phyloP scores from a whole-genome alignment of 2,113 vertebrate species.

The rat (Rattus norvegicus) region DNA sequence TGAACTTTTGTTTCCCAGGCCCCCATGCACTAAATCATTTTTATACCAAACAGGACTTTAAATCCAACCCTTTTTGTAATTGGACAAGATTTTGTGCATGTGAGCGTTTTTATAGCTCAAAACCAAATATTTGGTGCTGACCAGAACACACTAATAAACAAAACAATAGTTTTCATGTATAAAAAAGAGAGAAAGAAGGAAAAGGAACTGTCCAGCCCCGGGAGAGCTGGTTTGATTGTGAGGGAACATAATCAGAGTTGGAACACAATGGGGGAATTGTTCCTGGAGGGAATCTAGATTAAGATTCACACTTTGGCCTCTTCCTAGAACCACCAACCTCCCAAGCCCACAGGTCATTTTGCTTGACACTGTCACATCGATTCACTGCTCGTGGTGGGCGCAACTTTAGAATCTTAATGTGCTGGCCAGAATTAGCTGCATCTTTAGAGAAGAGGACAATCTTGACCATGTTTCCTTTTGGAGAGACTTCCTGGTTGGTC shows the following conservation, averaged over 20 bases:
- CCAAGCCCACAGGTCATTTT: constrained; percentile 66
- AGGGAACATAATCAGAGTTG: constrained; percentile 2
- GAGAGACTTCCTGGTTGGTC: background rate
- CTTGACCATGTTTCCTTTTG: constrained; percentile 2
- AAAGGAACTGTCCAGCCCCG: background rate
- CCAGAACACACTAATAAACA: background rate
- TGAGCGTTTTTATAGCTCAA: background rate
- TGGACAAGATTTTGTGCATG: constrained; percentile 7
- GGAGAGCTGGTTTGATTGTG: constrained; percentile 25
- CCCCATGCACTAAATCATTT: constrained; percentile 50
- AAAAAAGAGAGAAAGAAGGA: background rate
- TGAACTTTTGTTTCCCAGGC: constrained; percentile 62
- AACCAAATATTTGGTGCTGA: constrained; percentile 12
- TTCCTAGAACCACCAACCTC: constrained; percentile 47
- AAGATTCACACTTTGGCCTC: constrained; percentile 68
- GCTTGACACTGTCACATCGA: constrained; percentile 66
- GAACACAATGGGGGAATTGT: constrained; percentile 48
- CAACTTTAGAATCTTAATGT: constrained; percentile 79
- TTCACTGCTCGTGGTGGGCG: constrained; percentile 67
- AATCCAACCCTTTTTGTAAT: constrained; percentile 34
- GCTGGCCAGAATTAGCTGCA: constrained; percentile 75
- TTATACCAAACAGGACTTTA: constrained; percentile 33
- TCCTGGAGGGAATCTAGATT: constrained; percentile 72
- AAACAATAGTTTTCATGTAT: background rate
- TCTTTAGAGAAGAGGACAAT: constrained; percentile 57